Percentiles rank a stretch among this genome's conserved stretches.
Evolutionary conservation across 2,888 invertebrate species (phyloP).

Genomic region (Archaeoteleia sp.): DNA sequence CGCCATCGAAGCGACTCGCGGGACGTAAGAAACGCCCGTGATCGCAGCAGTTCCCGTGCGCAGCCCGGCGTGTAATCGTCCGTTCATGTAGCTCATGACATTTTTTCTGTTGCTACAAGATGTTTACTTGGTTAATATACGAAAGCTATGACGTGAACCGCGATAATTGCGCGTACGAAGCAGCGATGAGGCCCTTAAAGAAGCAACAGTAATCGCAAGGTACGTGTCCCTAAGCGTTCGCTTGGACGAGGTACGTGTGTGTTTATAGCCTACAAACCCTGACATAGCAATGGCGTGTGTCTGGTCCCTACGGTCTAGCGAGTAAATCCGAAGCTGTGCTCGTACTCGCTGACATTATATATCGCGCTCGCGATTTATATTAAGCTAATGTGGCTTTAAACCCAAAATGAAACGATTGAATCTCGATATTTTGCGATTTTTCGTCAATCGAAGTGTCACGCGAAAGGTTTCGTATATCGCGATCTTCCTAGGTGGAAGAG

Average conservation of each 20-base stretch:
- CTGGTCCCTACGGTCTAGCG: conserved; percentile 50
- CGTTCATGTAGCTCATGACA: conserved; percentile 71
- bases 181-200: conserved; percentile 65
- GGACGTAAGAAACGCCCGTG: conserved; percentile 36
- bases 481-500: conserved; percentile 51
- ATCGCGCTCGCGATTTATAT: too few relatives aligned
- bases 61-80: conserved; percentile 68
- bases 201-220: conserved; percentile 67
- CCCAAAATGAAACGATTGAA: too few relatives aligned
- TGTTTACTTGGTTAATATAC: conserved; percentile 76
- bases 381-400: too few relatives aligned
- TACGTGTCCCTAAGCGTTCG: conserved; percentile 56
- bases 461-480: conserved; percentile 16
- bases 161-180: conserved; percentile 65
- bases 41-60: conserved; percentile 36
- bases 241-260: conserved; percentile 59
- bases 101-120: conserved; percentile 76
- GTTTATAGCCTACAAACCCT: conserved; percentile 74
- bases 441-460: not conserved
- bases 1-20: too few relatives aligned
- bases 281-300: conserved; percentile 72
- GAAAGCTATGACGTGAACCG: conserved; percentile 68
- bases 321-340: conserved; percentile 3
- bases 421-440: conserved; percentile 5
- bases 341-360: too few relatives aligned